Percentiles rank a stretch among this genome's conserved stretches.
phyloP scores from a whole-genome alignment of 2,113 vertebrate genomes.

The Pomatorhinus ruficollis region DNA sequence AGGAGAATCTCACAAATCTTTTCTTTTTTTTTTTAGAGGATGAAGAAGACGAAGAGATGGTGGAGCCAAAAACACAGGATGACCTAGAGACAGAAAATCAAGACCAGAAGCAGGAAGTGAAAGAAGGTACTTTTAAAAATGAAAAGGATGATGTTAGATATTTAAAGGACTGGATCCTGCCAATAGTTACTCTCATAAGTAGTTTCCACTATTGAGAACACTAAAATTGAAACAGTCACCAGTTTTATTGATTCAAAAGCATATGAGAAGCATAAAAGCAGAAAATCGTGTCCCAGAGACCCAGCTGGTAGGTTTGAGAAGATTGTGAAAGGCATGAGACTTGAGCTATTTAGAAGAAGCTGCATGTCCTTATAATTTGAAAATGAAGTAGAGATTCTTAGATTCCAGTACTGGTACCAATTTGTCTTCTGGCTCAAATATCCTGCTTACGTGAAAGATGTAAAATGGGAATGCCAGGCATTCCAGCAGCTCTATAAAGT shows the following conservation, averaged over 20 bases:
- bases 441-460: neutral
- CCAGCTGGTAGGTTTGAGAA: neutral
- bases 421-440: conserved; percentile 1
- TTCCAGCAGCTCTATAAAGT: neutral
- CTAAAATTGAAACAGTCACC: neutral
- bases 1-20: conserved; percentile 23
- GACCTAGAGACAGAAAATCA: conserved; percentile 86
- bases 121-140: conserved; percentile 82
- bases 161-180: neutral
- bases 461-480: neutral
- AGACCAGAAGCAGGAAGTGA: conserved; percentile 86
- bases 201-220: neutral
- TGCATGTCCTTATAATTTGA: neutral
- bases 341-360: neutral
- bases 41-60: conserved; percentile 93
- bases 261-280: neutral
- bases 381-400: neutral
- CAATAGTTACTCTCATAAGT: neutral
- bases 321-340: neutral
- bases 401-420: neutral
- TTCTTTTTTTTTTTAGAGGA: conserved; percentile 78
- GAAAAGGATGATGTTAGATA: neutral
- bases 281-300: neutral
- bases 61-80: conserved; percentile 83
- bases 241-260: neutral